Evolutionary conservation across 2,113 vertebrate species (phyloP).

Genomic region (Platanista minor): DNA sequence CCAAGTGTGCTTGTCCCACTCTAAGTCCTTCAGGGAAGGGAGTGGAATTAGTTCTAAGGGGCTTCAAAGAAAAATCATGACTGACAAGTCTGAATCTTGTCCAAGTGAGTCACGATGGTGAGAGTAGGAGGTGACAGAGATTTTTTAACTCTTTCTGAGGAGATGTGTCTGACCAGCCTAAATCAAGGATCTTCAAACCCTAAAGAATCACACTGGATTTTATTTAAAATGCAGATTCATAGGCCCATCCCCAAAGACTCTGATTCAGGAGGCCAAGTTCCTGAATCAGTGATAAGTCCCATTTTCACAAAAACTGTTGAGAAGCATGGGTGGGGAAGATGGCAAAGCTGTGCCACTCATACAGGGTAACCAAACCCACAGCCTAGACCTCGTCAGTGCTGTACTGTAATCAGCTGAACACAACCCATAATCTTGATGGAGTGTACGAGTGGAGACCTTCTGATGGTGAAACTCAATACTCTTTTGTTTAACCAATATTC

Average conservation of each 20-base stretch:
- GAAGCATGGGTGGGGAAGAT: neutral
- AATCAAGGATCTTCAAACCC: neutral
- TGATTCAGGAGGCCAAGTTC: neutral
- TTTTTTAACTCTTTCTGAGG: neutral
- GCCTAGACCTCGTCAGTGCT: neutral
- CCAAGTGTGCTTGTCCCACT: conserved; percentile 12
- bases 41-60: neutral
- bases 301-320: neutral
- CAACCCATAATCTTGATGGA: neutral
- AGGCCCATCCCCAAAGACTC: neutral
- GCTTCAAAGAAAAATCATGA: conserved; percentile 43
- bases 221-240: neutral
- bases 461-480: neutral
- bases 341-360: neutral
- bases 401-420: neutral
- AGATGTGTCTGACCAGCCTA: neutral
- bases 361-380: neutral
- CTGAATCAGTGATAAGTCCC: neutral
- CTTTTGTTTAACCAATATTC: neutral
- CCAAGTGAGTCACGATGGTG: neutral
- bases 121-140: neutral
- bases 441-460: neutral
- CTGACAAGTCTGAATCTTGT: neutral
- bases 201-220: neutral
- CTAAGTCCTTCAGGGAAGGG: conserved; percentile 2